Percentiles rank a stretch among this genome's conserved stretches.
Evolutionary conservation across 2,113 vertebrate genomes (phyloP).

Genomic region (Osmerus eperlanus): DNA sequence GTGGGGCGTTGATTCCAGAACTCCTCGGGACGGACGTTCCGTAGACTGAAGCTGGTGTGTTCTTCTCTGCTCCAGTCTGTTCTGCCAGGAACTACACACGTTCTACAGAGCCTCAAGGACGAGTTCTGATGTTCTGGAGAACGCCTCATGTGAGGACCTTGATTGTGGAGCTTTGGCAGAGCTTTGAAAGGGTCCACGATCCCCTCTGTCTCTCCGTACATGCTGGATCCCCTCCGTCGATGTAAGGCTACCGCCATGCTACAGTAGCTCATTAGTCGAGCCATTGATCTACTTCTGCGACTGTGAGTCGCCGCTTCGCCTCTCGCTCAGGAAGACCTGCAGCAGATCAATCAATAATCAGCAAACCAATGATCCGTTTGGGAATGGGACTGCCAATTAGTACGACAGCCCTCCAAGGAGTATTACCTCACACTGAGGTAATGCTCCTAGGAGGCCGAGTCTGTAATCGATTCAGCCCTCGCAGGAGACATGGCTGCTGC

Average conservation of each 20-base stretch:
- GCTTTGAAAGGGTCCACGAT: not conserved
- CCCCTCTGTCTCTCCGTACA: not conserved
- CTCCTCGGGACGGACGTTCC: not conserved
- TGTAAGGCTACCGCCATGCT: too few species aligned
- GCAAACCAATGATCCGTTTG: conserved; percentile 58
- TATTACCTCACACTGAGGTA: conserved; percentile 14
- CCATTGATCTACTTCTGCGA: conserved; percentile 54
- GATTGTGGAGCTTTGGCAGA: too few species aligned
- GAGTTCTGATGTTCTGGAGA: too few species aligned
- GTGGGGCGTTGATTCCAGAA: not conserved
- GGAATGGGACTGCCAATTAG: conserved; percentile 61
- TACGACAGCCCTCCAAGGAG: conserved; percentile 45
- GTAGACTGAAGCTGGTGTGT: too few species aligned
- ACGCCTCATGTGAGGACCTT: too few species aligned
- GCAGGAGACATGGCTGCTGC: not conserved
- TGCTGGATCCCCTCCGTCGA: not conserved
- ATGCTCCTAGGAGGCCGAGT: conserved; percentile 33
- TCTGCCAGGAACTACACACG: too few species aligned
- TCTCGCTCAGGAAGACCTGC: conserved; percentile 14
- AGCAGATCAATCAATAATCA: conserved; percentile 57
- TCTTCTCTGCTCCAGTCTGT: too few species aligned
- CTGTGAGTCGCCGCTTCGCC: conserved; percentile 13
- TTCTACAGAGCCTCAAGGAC: too few species aligned
- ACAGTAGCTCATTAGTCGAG: conserved; percentile 56
- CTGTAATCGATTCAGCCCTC: not conserved